These are phyloP conservation scores for Agrochola lychnidis DNA, from an alignment of 2,888 invertebrate genomes.

Conservation along the genomic window DNA sequence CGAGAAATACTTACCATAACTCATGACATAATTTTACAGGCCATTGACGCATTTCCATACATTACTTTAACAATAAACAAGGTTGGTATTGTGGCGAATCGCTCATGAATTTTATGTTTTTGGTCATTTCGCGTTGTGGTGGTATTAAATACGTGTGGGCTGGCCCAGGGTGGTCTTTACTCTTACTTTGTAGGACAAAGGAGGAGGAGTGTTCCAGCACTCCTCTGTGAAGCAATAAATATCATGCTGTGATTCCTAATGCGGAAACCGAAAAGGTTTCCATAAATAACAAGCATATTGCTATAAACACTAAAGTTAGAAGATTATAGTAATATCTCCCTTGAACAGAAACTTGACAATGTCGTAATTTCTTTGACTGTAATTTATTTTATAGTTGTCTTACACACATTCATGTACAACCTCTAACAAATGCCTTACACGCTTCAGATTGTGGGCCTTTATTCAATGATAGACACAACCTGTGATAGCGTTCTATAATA, in stretches of 20 bases:
- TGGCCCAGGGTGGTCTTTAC: slow-evolving; percentile 42
- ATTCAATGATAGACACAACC: not conserved
- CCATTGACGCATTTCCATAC: slow-evolving; percentile 50
- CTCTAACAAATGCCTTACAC: too few species aligned
- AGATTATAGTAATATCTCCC: not conserved
- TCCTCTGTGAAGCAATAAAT: slow-evolving; percentile 2
- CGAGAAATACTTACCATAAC: slow-evolving; percentile 28
- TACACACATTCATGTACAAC: not conserved
- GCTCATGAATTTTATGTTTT: slow-evolving; percentile 50
- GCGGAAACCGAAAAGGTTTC: not conserved
- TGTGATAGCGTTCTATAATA: not conserved
- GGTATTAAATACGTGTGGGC: slow-evolving; percentile 37
- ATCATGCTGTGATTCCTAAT: slow-evolving; percentile 1
- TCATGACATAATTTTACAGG: slow-evolving; percentile 29
- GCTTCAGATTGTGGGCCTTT: not conserved
- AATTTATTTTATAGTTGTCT: not conserved
- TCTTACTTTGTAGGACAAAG: slow-evolving; percentile 41
- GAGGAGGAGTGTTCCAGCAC: not conserved
- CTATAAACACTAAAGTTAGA: not conserved
- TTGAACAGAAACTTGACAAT: not conserved
- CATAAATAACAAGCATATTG: slow-evolving; percentile 1
- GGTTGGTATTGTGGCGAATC: slow-evolving; percentile 35
- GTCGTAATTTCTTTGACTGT: not conserved
- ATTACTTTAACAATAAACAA: slow-evolving; percentile 46
- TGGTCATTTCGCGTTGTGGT: slow-evolving; percentile 32